Base-by-base conservation (phyloP, 2,113 vertebrate species). In the Sminthopsis crassicaudata region DNA sequence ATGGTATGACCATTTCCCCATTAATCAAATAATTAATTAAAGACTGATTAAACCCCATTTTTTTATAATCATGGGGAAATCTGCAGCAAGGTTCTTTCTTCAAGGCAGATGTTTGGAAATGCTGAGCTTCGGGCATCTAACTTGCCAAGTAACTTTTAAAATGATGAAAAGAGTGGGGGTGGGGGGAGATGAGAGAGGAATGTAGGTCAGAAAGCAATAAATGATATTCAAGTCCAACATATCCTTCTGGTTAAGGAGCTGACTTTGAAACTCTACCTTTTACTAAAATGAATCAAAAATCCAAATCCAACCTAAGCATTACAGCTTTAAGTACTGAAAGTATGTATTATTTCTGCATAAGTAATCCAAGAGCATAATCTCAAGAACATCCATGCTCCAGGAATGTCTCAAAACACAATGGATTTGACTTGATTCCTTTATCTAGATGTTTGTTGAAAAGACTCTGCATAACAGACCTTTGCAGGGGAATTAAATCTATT, bases 341-440 rank as follows among this genome's bases (percentile, higher is more conserved):
- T 98, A 98, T 98, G 99, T 99, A 98, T 98, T 98, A 98, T 99
- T 98, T 98, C 98, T 97, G 98, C 96, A 97, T 97, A 98, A 98
- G 98, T 98, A 99, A 99, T 99, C 98, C 98, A 98, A 98, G 98
- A 98, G 96, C 98, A 97, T 99, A 98, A 98, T 98, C 98, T 98
- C 98, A 98, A 98, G 98, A 98, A 98, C 98, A 97, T 97, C 97
- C 96, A 93, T 97, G 98, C 97, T 98, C 95, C 97, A 98, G 98
- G 98, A 98, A 98, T 97, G 98, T 98, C 98, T 99, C 98, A 94
- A 97, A 98, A 97, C 96, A 96, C 97, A 95, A 90, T 97, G 97
- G 98, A 98, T 99, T 98, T 98, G 98, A 96, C 51, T 97, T 96
- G 97, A 98, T 98, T 98, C 97, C 96, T 98, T 98, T 96, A 98